phyloP scores from a whole-genome alignment of 2,888 invertebrate genomes.

The Dorcus hopei region DNA sequence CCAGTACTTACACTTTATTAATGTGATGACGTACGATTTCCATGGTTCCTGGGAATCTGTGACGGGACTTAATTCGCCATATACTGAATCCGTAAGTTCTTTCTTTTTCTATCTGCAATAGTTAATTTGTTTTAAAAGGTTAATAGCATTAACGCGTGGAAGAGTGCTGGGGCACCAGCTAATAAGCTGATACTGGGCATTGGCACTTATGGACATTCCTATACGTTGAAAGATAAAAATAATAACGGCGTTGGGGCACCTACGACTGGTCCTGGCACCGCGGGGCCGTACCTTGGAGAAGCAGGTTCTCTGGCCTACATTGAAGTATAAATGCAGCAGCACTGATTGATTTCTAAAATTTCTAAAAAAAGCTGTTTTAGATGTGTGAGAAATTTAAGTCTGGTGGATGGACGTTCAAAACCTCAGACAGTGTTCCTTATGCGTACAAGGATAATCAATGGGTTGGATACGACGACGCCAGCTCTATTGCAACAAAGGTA shows the following conservation, averaged over 20 bases:
- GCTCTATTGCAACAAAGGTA: too few species aligned
- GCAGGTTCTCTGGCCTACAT: slow-evolving; percentile 50
- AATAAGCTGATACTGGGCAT: slow-evolving; percentile 68
- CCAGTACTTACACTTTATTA: slow-evolving; percentile 65
- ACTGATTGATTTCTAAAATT: too few species aligned
- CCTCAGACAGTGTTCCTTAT: background rate
- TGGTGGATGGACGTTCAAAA: background rate
- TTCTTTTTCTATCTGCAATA: slow-evolving; percentile 49
- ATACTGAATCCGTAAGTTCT: too few species aligned
- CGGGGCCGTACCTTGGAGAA: slow-evolving; percentile 63
- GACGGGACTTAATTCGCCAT: slow-evolving; percentile 67
- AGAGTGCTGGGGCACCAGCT: slow-evolving; percentile 55
- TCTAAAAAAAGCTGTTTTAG: background rate
- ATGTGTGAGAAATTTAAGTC: background rate
- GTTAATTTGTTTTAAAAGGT: slow-evolving; percentile 45
- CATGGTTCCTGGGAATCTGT: slow-evolving; percentile 65
- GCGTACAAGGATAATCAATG: background rate
- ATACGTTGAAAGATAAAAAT: slow-evolving; percentile 42
- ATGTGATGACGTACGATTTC: slow-evolving; percentile 72
- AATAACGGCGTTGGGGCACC: slow-evolving; percentile 55
- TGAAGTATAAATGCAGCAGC: slow-evolving; percentile 25
- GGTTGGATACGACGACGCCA: background rate
- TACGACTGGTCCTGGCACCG: slow-evolving; percentile 54
- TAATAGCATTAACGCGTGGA: slow-evolving; percentile 53
- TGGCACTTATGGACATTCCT: slow-evolving; percentile 69